Percentiles rank a stretch among this genome's conserved stretches.
Evolutionary conservation across 2,888 invertebrate genomes (phyloP).

Genomic region (Apocheima hispidaria): DNA sequence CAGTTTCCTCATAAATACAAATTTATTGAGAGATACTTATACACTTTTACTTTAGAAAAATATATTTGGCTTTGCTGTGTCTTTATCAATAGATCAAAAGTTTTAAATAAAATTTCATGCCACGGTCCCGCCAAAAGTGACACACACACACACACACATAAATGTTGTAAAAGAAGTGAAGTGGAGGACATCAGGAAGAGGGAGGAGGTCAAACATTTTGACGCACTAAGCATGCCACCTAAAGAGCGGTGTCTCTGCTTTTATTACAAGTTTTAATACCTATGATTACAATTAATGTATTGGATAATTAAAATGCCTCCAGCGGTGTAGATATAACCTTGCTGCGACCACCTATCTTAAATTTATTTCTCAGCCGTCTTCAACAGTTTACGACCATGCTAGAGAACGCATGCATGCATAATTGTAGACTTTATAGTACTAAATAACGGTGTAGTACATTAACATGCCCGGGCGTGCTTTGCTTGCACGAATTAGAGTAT

Average conservation of each 20-base stretch:
- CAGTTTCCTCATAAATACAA: not conserved
- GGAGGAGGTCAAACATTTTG: no score
- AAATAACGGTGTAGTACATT: conserved; percentile 35
- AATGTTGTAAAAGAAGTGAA: no score
- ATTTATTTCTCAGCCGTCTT: conserved; percentile 10
- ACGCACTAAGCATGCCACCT: no score
- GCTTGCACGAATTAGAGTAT: conserved; percentile 25
- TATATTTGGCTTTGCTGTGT: not conserved
- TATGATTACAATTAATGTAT: no score
- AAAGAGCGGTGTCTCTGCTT: no score
- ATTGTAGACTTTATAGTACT: conserved; percentile 16
- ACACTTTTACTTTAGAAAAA: not conserved
- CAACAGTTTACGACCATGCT: conserved; percentile 7
- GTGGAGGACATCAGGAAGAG: no score
- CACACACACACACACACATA: no score
- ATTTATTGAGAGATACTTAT: not conserved
- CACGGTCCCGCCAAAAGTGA: not conserved
- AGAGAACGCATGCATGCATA: conserved; percentile 23
- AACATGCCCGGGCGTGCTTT: conserved; percentile 31
- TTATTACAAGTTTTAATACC: no score
- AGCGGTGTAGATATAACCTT: no score
- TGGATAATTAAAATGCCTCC: no score
- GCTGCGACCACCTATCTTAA: no score
- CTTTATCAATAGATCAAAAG: not conserved
- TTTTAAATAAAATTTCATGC: not conserved